A percentile compares a stretch with the other conserved stretches of the same genome.
phyloP scores from a whole-genome alignment of 2,888 invertebrate species.

The Drosophila neutralis region DNA sequence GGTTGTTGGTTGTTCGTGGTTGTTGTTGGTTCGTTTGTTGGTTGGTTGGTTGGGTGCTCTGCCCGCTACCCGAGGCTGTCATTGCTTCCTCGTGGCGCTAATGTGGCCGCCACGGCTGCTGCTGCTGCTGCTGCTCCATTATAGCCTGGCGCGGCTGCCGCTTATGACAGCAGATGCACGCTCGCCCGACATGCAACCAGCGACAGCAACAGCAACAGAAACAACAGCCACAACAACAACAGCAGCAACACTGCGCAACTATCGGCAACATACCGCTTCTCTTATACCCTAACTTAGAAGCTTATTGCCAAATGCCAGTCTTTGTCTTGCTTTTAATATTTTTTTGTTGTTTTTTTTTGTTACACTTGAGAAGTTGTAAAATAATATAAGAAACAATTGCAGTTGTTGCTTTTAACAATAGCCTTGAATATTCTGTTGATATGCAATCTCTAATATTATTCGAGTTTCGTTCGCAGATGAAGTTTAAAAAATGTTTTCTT shows the following conservation, averaged over 20 bases:
- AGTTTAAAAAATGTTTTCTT: background rate
- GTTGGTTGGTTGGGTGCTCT: constrained; percentile 21
- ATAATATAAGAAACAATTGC: background rate
- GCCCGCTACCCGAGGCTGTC: constrained; percentile 56
- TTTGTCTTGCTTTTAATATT: background rate
- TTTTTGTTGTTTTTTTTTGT: background rate
- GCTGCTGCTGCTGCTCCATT: constrained; percentile 65
- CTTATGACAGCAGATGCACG: constrained; percentile 74
- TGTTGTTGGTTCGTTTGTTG: constrained; percentile 29
- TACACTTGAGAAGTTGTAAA: background rate
- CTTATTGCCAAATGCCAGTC: background rate
- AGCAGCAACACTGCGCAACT: background rate
- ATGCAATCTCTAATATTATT: background rate
- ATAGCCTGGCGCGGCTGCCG: constrained; percentile 70
- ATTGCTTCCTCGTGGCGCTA: constrained; percentile 74
- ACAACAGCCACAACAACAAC: background rate
- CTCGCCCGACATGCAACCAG: constrained; percentile 72
- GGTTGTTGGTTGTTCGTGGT: constrained; percentile 27
- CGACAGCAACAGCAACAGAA: constrained; percentile 27
- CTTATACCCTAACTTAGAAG: constrained; percentile 23
- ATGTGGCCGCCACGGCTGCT: constrained; percentile 63
- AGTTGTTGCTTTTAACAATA: background rate
- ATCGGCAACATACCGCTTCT: background rate
- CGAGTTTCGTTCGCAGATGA: background rate
- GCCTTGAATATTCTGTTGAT: background rate